Percentiles rank a stretch among this genome's conserved stretches.
phyloP scores from a whole-genome alignment of 1,140 invertebrate species.

The Achatina immaculata region DNA sequence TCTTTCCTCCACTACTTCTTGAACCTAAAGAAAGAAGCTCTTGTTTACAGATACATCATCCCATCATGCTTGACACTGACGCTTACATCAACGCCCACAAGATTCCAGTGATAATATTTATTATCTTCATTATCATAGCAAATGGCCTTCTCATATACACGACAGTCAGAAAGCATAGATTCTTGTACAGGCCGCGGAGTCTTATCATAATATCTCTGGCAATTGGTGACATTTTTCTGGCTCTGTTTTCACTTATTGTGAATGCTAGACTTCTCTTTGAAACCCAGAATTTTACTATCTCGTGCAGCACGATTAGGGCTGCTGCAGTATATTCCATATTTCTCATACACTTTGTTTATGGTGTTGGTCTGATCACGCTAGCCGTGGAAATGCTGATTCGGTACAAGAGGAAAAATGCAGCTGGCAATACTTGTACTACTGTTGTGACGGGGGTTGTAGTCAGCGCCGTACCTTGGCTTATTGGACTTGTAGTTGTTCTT shows the following conservation, averaged over 20 bases:
- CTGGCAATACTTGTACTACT: not conserved
- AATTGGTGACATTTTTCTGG: slow-evolving; percentile 13
- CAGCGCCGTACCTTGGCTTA: not conserved
- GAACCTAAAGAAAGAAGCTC: too few species aligned
- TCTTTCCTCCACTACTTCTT: too few species aligned
- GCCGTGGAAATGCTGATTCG: not conserved
- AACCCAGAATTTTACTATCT: too few species aligned
- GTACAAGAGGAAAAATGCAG: not conserved
- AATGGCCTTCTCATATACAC: not conserved
- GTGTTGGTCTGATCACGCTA: not conserved
- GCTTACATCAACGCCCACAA: too few species aligned
- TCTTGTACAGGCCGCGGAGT: not conserved
- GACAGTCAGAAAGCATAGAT: not conserved
- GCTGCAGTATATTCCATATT: not conserved
- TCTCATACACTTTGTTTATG: slow-evolving; percentile 13
- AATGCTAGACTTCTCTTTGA: not conserved
- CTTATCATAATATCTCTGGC: not conserved
- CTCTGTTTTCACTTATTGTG: not conserved
- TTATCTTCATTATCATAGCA: not conserved
- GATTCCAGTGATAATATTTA: not conserved
- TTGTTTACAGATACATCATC: too few species aligned
- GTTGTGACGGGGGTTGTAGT: not conserved
- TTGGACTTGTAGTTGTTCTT: not conserved
- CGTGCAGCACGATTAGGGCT: not conserved
- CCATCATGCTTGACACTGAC: too few species aligned